These are phyloP conservation scores for Centruroides vittatus DNA, from an alignment of 1,140 invertebrate genomes.

Conservation along the genomic window DNA sequence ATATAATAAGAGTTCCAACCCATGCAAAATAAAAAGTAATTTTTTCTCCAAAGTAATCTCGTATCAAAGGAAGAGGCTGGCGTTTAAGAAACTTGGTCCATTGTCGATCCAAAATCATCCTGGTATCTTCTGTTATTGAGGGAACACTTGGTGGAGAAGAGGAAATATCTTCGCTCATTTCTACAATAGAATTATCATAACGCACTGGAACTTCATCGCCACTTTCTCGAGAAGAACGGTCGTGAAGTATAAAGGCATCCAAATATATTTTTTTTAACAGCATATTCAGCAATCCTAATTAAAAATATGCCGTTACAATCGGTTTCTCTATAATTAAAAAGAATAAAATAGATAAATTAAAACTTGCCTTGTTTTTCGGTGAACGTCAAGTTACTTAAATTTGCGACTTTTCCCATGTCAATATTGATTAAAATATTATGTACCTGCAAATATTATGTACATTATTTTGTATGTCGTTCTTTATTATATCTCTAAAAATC, in stretches of 20 bases:
- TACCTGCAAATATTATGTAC: too few relatives aligned
- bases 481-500: too few relatives aligned
- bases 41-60: conserved; percentile 35
- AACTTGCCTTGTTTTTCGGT: too few relatives aligned
- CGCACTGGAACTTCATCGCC: neutral
- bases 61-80: conserved; percentile 8
- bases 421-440: too few relatives aligned
- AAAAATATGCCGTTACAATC: neutral
- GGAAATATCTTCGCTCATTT: neutral
- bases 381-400: too few relatives aligned
- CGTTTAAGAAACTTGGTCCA: neutral
- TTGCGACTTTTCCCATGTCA: too few relatives aligned
- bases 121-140: neutral
- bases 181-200: neutral
- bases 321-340: too few relatives aligned
- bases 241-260: conserved; percentile 29
- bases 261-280: conserved; percentile 26
- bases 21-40: conserved; percentile 36
- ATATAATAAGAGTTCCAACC: conserved; percentile 26
- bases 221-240: conserved; percentile 20
- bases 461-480: too few relatives aligned
- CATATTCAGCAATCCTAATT: conserved; percentile 28
- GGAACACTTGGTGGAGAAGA: neutral
- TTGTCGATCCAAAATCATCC: neutral
- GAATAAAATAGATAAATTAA: neutral